A percentile compares a stretch with the other conserved stretches of the same genome.
Evolutionary conservation across 2,113 vertebrate species (phyloP).

Genomic region (Gobiocypris rarus): DNA sequence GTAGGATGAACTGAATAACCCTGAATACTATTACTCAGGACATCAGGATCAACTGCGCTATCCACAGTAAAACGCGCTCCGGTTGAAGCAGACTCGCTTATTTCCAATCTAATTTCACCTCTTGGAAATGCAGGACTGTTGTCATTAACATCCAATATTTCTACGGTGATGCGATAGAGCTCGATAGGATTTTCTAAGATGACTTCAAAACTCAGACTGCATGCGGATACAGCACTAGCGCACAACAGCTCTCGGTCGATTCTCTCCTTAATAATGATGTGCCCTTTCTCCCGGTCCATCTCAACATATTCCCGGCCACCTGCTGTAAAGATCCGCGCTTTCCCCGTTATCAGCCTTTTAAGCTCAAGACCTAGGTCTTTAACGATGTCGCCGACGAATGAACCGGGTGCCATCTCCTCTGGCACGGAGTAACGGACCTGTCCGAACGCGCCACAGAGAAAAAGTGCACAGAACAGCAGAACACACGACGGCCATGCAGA

Average conservation of each 20-base stretch:
- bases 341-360: slow-evolving; percentile 48
- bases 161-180: slow-evolving; percentile 69
- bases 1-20: slow-evolving; percentile 60
- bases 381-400: slow-evolving; percentile 55
- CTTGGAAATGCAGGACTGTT: slow-evolving; percentile 72
- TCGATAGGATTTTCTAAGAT: slow-evolving; percentile 75
- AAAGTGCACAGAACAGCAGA: slow-evolving; percentile 24
- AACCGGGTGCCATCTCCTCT: slow-evolving; percentile 54
- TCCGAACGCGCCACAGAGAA: slow-evolving; percentile 33
- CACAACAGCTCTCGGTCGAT: slow-evolving; percentile 77
- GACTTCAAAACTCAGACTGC: slow-evolving; percentile 71
- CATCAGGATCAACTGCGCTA: slow-evolving; percentile 67
- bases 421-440: slow-evolving; percentile 56
- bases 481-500: slow-evolving; percentile 18
- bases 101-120: slow-evolving; percentile 65
- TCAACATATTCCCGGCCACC: slow-evolving; percentile 59
- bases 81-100: slow-evolving; percentile 65
- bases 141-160: slow-evolving; percentile 76
- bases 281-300: slow-evolving; percentile 67
- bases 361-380: slow-evolving; percentile 57
- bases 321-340: slow-evolving; percentile 54
- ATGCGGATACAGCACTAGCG: slow-evolving; percentile 57
- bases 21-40: slow-evolving; percentile 65
- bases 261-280: slow-evolving; percentile 70
- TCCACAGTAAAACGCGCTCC: slow-evolving; percentile 67